Percentiles rank a stretch among this genome's conserved stretches.
Conservation (phyloP, 2,888 invertebrate species). For the Mystacides longicornis region DNA sequence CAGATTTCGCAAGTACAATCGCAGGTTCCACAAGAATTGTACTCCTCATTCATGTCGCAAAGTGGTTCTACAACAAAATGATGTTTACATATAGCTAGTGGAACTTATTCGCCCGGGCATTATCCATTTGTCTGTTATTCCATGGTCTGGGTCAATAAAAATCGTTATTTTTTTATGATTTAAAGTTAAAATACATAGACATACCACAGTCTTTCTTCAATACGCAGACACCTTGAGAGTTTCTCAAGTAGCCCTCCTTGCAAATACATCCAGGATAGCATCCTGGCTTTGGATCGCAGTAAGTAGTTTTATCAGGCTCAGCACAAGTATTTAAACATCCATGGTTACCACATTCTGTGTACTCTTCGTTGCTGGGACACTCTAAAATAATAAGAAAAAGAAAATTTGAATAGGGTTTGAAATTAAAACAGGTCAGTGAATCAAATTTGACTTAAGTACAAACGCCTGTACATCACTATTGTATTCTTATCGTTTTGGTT, state of each 20-base stretch:
- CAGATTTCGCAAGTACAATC: slow-evolving; percentile 16
- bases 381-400: too few species aligned
- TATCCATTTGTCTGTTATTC: too few species aligned
- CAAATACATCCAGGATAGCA: slow-evolving; percentile 5
- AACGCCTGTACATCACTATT: too few species aligned
- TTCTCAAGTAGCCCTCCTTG: slow-evolving; percentile 4
- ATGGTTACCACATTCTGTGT: neutral
- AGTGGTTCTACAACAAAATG: neutral
- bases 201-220: neutral
- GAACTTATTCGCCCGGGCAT: too few species aligned
- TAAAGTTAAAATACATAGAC: too few species aligned
- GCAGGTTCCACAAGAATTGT: slow-evolving; percentile 13
- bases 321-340: neutral
- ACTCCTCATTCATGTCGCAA: slow-evolving; percentile 13
- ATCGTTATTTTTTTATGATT: neutral
- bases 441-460: too few species aligned
- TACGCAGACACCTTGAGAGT: neutral
- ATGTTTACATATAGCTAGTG: neutral
- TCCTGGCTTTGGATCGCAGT: neutral
- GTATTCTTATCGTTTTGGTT: too few species aligned
- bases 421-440: too few species aligned
- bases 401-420: too few species aligned
- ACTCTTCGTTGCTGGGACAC: neutral
- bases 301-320: neutral
- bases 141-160: too few species aligned